Evolutionary conservation across 2,888 invertebrate genomes (phyloP), one percentile per base, ranked within the genome.

Genomic region (Sarcophaga rosellei): DNA sequence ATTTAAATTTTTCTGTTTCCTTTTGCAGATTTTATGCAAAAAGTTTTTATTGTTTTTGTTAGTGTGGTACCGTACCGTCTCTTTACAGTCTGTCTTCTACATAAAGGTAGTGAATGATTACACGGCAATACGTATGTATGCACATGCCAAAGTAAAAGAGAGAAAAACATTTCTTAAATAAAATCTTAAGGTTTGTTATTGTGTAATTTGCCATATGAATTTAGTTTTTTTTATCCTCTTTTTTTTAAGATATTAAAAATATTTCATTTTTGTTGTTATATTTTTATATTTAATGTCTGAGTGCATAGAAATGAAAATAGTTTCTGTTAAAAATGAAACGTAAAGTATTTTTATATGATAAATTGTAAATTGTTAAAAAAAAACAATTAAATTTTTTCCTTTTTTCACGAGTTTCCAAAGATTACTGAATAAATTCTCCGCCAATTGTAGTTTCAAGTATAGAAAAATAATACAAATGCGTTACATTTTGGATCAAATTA

Each of bases 181-280:
- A 25, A 65, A 45, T 68, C 21, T 45, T 44, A 68, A 68, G 76
- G 59, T 68, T 77, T 66, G 44, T 59, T 76, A 44, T 76, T 76
- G 76, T 76, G 76, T 44, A 66, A 66, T 77, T 59, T 59, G 45
- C 21, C 76, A 23, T 59, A 57, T 4, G n/a, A 68, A 59, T 61
- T 72, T 57, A 35, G 35, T 35, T 35, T 35, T 35, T 35, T 35
- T 35, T 35, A 2, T 2, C 8, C 1, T 1, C 2, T 25, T 10
- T 62, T 62, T 61, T 62, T 21, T 23, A 11, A 6, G 12, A 20
- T 21, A 62, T 62, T 21, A 62, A 61, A 61, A 61, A 62, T 23
- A 12, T 62, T 20, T 8, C 4, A 6, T 10, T 10, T 35, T 10
- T 35, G 8, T 35, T 35, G 35, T 10, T 10, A 10, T 35, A 35